Evolutionary conservation across 2,113 vertebrate genomes (phyloP).

Genomic region (Ginglymostoma cirratum): DNA sequence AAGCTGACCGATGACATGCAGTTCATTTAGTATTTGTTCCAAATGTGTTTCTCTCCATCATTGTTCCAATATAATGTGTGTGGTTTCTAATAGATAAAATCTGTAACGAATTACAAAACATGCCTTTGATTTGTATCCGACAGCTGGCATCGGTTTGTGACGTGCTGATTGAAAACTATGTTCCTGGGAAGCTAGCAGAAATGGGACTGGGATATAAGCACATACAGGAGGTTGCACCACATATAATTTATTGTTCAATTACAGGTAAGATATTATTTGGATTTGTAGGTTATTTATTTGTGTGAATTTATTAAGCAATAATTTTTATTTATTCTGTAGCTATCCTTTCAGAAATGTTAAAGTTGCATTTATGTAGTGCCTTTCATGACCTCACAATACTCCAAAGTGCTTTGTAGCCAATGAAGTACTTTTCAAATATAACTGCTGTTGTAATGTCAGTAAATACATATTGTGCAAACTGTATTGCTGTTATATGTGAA

Average conservation of each 20-base stretch:
- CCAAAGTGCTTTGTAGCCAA: neutral
- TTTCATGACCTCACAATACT: neutral
- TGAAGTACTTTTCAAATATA: neutral
- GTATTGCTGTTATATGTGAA: neutral
- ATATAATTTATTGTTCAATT: slow-evolving; percentile 84
- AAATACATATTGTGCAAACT: neutral
- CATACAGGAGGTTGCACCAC: slow-evolving; percentile 64
- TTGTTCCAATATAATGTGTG: slow-evolving; percentile 7
- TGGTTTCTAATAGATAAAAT: slow-evolving; percentile 23
- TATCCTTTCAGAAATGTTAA: neutral
- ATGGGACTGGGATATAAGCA: slow-evolving; percentile 80
- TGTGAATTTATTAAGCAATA: neutral
- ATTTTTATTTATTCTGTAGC: neutral
- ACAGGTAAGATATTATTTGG: slow-evolving; percentile 64
- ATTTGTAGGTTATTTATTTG: neutral
- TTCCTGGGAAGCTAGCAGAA: slow-evolving; percentile 76
- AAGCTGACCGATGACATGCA: neutral
- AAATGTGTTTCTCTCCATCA: neutral
- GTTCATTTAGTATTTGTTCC: neutral
- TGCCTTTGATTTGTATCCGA: slow-evolving; percentile 44
- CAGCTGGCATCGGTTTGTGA: slow-evolving; percentile 80
- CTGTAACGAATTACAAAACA: slow-evolving; percentile 27
- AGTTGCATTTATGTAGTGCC: neutral
- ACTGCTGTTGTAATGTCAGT: neutral
- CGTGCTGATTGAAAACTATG: slow-evolving; percentile 84